Evolutionary conservation across 2,797 vertebrate species (phyloP).

Genomic region (Enteromius viviparus): DNA sequence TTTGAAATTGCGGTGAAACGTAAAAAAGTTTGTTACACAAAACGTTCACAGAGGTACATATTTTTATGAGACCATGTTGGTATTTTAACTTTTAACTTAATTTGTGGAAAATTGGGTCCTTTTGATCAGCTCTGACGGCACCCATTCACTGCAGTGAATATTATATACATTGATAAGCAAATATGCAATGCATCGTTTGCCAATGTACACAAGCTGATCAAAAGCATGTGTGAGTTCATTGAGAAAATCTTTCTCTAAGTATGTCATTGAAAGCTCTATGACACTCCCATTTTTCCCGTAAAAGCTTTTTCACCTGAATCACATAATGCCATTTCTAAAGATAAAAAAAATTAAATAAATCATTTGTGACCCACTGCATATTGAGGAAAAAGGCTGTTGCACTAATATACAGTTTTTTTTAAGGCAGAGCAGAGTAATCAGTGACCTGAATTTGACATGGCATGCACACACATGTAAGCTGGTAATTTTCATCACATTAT

Average conservation of each 20-base stretch:
- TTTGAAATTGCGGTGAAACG: no score
- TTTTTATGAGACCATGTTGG: no score
- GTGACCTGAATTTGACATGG: slow-evolving; percentile 22
- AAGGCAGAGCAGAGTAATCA: slow-evolving; percentile 12
- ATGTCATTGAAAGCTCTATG: background rate
- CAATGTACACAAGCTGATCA: background rate
- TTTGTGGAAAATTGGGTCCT: no score
- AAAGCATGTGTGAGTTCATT: background rate
- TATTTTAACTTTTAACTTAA: no score
- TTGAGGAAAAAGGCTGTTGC: background rate
- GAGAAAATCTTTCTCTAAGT: background rate
- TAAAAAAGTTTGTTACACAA: no score
- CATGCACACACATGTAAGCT: background rate
- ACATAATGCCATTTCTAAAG: slow-evolving; percentile 20
- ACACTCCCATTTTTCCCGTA: background rate
- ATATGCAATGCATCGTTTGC: background rate
- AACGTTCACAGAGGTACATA: no score
- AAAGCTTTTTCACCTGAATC: background rate
- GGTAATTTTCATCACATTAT: background rate
- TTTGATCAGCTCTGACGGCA: no score
- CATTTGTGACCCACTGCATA: background rate
- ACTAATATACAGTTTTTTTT: background rate
- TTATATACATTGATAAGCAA: no score
- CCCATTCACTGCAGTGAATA: no score
- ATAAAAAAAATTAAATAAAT: slow-evolving; percentile 6